Evolutionary conservation across 1,140 invertebrate genomes (phyloP).

Genomic region (Drosophila sp.): DNA sequence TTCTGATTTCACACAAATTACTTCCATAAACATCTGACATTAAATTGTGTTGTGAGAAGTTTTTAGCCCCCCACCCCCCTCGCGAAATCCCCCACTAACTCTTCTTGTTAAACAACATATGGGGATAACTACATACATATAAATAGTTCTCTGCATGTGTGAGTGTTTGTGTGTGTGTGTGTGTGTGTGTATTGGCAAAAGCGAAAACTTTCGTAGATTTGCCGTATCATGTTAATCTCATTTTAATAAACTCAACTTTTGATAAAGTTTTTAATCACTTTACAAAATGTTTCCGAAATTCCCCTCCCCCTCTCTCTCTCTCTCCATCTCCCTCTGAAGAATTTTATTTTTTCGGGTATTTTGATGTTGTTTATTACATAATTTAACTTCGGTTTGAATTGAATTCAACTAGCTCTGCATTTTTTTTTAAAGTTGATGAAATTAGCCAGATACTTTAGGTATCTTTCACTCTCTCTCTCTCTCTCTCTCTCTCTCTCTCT

Average conservation of each 20-base stretch:
- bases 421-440: conserved; percentile 5
- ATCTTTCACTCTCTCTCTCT: background rate
- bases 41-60: conserved; percentile 16
- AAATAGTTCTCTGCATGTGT: background rate
- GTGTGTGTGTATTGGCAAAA: background rate
- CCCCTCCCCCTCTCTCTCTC: conserved; percentile 22
- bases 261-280: conserved; percentile 59
- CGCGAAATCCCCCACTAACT: background rate
- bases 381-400: too few relatives aligned
- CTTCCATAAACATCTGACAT: conserved; percentile 19
- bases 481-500: background rate
- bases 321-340: too few relatives aligned
- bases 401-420: too few relatives aligned
- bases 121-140: background rate
- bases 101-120: background rate
- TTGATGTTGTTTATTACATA: too few relatives aligned
- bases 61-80: background rate
- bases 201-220: conserved; percentile 12
- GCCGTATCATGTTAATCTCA: conserved; percentile 41
- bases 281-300: conserved; percentile 23
- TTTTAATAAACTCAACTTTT: conserved; percentile 54
- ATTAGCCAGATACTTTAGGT: conserved; percentile 3
- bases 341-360: too few relatives aligned
- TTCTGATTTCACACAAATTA: conserved; percentile 24
- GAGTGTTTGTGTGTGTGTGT: too few relatives aligned